Conservation (phyloP, 2,797 vertebrate species). For the Cercopithecus neglectus region DNA sequence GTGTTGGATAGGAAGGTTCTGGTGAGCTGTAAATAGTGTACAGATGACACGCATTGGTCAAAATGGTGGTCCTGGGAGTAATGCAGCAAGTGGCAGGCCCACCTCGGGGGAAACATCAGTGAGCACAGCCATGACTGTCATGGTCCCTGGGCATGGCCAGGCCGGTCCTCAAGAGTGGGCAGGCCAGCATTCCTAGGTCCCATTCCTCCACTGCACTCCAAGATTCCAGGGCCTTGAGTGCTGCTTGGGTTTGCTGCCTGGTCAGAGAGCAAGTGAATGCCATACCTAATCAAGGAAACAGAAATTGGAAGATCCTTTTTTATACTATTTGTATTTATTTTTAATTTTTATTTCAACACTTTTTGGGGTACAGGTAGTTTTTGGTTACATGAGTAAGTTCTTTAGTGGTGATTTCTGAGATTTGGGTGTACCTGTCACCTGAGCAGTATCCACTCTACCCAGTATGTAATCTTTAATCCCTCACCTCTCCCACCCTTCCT, state of each 20-base stretch:
- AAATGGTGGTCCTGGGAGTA: neutral
- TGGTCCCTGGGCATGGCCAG: neutral
- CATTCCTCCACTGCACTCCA: neutral
- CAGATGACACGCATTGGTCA: neutral
- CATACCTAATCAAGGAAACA: neutral
- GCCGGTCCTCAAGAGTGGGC: neutral
- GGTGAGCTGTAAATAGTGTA: fast-evolving
- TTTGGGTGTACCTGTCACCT: neutral
- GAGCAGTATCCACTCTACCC: neutral
- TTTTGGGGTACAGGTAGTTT: neutral
- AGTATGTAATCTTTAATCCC: neutral
- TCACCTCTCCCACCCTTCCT: neutral
- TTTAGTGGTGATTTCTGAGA: neutral
- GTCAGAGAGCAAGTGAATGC: neutral
- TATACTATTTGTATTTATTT: neutral
- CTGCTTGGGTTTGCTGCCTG: neutral
- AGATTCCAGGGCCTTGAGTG: neutral
- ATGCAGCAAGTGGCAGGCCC: neutral
- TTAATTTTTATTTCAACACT: neutral
- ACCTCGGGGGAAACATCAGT: neutral
- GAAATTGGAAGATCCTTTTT: neutral
- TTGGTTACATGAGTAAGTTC: neutral
- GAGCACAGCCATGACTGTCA: fast-evolving
- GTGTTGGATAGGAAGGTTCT: neutral
- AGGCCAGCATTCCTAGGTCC: neutral